phyloP scores from a whole-genome alignment of 2,888 invertebrate species.

The Coleophora deauratella region DNA sequence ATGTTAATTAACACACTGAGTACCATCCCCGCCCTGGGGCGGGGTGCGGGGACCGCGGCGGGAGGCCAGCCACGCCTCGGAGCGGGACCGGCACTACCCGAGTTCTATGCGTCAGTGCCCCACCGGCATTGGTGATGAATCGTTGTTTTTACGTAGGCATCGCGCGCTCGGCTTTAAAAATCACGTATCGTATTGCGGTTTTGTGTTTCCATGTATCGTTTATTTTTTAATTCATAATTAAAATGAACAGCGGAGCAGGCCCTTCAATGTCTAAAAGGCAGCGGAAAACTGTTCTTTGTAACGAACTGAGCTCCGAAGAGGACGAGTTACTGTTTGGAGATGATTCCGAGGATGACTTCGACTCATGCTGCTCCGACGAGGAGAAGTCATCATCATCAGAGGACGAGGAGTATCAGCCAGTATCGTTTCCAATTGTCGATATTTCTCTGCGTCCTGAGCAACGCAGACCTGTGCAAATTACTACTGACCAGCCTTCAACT shows the following conservation, averaged over 20 bases:
- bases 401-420: background rate
- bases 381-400: background rate
- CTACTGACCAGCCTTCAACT: background rate
- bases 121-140: background rate
- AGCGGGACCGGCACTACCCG: background rate
- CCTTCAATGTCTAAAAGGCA: background rate
- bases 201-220: too few species aligned
- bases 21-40: too few species aligned
- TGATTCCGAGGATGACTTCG: background rate
- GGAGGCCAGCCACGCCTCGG: too few species aligned
- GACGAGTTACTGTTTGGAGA: background rate
- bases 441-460: background rate
- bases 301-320: constrained; percentile 2
- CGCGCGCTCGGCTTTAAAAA: background rate
- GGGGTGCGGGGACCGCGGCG: too few species aligned
- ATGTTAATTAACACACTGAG: too few species aligned
- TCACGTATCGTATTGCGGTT: background rate
- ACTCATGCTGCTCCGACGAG: background rate
- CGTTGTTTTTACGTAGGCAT: background rate
- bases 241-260: background rate
- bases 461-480: background rate
- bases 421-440: background rate
- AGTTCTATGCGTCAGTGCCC: background rate
- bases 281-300: constrained; percentile 4
- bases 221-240: background rate